Percentiles rank a stretch among this genome's conserved stretches.
Conservation (phyloP, 2,797 vertebrate genomes). For the Erpetoichthys calabaricus region DNA sequence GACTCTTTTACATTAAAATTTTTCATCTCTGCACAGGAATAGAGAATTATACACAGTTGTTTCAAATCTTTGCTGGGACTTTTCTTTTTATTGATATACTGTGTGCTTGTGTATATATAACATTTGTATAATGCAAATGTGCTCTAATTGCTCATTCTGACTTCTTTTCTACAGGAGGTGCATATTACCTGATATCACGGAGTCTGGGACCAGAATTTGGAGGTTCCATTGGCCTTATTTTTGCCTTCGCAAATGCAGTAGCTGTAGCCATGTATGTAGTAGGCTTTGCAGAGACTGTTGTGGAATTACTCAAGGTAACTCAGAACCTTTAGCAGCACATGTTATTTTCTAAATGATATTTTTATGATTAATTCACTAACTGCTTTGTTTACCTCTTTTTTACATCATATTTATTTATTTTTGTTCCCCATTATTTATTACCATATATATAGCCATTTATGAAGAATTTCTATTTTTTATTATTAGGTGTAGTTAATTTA, state of each 20-base stretch:
- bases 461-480: too few relatives aligned
- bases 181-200: constrained; percentile 94
- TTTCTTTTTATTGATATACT: background rate
- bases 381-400: too few relatives aligned
- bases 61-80: background rate
- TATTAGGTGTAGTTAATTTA: too few relatives aligned
- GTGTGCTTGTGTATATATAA: background rate
- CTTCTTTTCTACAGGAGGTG: constrained; percentile 59
- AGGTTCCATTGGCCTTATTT: constrained; percentile 91
- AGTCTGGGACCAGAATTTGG: constrained; percentile 95
- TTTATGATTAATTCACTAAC: too few relatives aligned
- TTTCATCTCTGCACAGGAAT: too few relatives aligned
- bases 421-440: too few relatives aligned
- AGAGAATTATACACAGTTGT: too few relatives aligned
- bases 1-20: too few relatives aligned
- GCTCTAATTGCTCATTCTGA: background rate
- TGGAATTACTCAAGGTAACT: constrained; percentile 70
- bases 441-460: too few relatives aligned
- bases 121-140: background rate
- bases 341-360: too few relatives aligned
- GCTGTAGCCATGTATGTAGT: constrained; percentile 98
- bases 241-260: constrained; percentile 94
- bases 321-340: too few relatives aligned
- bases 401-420: too few relatives aligned
- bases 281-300: constrained; percentile 91